These are phyloP conservation scores for Phyllotreta cruciferae DNA, from an alignment of 2,888 invertebrate genomes.

Conservation along the genomic window DNA sequence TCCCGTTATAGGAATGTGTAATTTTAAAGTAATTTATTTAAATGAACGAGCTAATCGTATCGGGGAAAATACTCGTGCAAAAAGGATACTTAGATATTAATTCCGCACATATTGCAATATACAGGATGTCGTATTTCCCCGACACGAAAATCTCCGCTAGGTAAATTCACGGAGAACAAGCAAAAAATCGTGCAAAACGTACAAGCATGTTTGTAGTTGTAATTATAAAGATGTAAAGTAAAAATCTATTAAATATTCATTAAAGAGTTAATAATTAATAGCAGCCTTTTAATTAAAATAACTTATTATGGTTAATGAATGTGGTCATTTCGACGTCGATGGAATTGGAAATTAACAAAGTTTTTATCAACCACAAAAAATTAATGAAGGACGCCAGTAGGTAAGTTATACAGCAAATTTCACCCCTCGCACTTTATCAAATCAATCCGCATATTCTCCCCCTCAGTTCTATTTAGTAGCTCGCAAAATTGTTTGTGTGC, in stretches of 20 bases:
- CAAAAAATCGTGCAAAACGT: conserved; percentile 26
- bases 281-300: conserved; percentile 34
- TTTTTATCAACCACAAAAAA: too few species aligned
- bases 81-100: too few species aligned
- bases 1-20: conserved; percentile 4
- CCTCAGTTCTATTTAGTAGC: too few species aligned
- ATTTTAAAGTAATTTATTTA: conserved; percentile 9
- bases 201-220: conserved; percentile 41
- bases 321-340: neutral
- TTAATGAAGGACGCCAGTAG: too few species aligned
- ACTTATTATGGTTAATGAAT: conserved; percentile 25
- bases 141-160: too few species aligned
- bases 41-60: neutral
- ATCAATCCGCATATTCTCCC: too few species aligned
- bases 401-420: too few species aligned
- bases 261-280: conserved; percentile 41
- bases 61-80: conserved; percentile 4
- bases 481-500: too few species aligned
- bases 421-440: too few species aligned
- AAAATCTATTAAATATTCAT: conserved; percentile 44
- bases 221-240: conserved; percentile 43
- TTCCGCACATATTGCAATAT: too few species aligned
- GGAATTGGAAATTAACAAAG: neutral
- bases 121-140: too few species aligned
- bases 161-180: too few species aligned